These are phyloP conservation scores for Eucidaris tribuloides DNA, from an alignment of 35 echinoderm and acorn worm species.

Conservation along the genomic window DNA sequence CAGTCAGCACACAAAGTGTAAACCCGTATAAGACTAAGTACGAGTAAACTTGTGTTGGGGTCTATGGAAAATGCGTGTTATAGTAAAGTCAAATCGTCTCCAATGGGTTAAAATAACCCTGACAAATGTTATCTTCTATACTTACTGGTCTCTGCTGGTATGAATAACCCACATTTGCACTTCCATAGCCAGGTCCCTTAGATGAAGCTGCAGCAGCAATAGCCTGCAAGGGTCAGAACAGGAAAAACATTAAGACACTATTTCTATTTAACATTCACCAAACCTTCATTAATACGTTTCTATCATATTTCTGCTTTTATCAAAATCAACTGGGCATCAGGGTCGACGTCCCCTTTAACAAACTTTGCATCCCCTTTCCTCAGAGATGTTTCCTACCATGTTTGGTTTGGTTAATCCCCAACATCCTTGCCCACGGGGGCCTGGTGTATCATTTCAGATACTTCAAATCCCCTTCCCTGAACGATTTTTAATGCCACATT, in stretches of 20 bases:
- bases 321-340: too few relatives aligned
- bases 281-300: neutral
- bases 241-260: neutral
- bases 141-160: neutral
- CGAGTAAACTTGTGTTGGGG: neutral
- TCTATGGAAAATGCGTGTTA: neutral
- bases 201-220: neutral
- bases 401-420: too few relatives aligned
- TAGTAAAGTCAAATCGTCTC: neutral
- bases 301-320: neutral
- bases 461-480: too few relatives aligned
- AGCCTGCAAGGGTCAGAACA: neutral
- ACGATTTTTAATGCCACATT: too few relatives aligned
- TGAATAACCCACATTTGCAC: too few relatives aligned
- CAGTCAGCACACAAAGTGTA: neutral
- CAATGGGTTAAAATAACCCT: neutral
- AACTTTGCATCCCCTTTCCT: too few relatives aligned
- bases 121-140: neutral
- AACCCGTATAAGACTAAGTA: neutral
- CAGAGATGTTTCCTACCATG: too few relatives aligned
- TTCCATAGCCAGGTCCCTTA: neutral
- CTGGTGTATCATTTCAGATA: too few relatives aligned
- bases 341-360: too few relatives aligned
- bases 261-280: neutral
- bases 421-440: too few relatives aligned